A percentile compares a stretch with the other conserved stretches of the same genome.
Evolutionary conservation across 2,888 invertebrate genomes (phyloP).

Genomic region (Blomia tropicalis): DNA sequence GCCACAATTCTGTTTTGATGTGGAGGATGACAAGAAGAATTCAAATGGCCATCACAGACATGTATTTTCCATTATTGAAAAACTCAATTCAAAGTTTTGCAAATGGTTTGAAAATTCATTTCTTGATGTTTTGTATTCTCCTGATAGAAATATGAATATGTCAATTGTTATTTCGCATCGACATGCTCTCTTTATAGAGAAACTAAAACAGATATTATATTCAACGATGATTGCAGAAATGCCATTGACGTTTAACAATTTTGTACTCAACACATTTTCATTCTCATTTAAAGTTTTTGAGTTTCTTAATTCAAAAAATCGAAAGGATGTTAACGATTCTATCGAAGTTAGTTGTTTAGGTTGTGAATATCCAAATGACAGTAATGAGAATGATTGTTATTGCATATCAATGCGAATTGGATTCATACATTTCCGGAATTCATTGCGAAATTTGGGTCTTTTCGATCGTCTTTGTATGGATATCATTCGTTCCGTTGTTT

Average conservation of each 20-base stretch:
- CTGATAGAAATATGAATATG: background rate
- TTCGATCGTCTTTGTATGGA: constrained; percentile 28
- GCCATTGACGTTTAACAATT: constrained; percentile 27
- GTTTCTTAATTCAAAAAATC: constrained; percentile 8
- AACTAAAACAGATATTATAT: constrained; percentile 17
- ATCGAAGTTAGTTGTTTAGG: background rate
- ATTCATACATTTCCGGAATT: constrained; percentile 22
- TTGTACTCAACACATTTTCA: constrained; percentile 26
- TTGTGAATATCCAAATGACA: constrained; percentile 4
- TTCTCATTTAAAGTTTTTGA: constrained; percentile 26
- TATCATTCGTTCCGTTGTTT: constrained; percentile 45
- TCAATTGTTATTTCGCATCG: background rate
- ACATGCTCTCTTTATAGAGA: background rate
- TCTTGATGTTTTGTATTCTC: constrained; percentile 23
- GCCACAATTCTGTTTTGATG: background rate
- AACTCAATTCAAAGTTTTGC: constrained; percentile 18
- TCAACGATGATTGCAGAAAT: constrained; percentile 26
- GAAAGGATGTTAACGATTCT: constrained; percentile 20
- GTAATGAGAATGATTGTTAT: background rate
- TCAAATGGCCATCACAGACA: background rate
- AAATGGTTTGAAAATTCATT: constrained; percentile 22
- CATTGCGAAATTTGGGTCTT: constrained; percentile 26
- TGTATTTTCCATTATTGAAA: constrained; percentile 20
- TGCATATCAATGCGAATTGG: constrained; percentile 6
- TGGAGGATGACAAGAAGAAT: background rate